Base-by-base conservation (phyloP, 2,113 vertebrate species). In the Hydrochoerus hydrochaeris region DNA sequence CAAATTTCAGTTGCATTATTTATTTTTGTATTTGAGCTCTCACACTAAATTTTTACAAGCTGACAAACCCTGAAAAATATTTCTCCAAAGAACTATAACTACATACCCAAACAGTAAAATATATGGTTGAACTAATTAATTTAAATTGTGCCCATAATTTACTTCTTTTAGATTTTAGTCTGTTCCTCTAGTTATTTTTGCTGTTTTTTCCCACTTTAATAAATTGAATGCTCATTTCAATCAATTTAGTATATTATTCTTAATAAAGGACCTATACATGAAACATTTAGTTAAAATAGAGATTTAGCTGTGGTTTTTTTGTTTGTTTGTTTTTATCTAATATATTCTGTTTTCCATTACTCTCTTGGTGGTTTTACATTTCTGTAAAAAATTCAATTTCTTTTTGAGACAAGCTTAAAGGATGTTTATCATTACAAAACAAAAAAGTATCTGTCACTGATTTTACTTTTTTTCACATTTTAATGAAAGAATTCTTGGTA, bases 381-480 rank as follows among this genome's bases (percentile, higher is more conserved):
- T 93, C 20, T 75, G 57, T 93, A n/a, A 62, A 20, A 95, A 93
- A 91, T 71, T 85, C 1, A 17, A 89, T 86, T 82, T 92, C 44
- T 67, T 88, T 14, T 83, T 41, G 63, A n/a, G 12, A 83, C 81
- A 30, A 62, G 32, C 63, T 30, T 93, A 49, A 85, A 91, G 38
- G 20, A 10, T 58, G 12, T 32, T 63, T 87, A 54, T 32, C 49
- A 5, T 82, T 71, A 82, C 41, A 81, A 94, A 92, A 41, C 28
- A 73, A 87, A 5, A 73, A 71, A 88, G 14, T 86, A 20, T 67
- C 60, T 92, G n/a, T 88, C 88, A 81, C 17, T 77, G 38, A 85
- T 91, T 77, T 92, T 85, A 75, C 30, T 69, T 81, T 91, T 80
- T 91, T 85, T 71, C 11, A 60, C 69, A 84, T 73, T 81, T 90